Evolutionary conservation across 2,797 vertebrate species (phyloP), one percentile per base, ranked within the genome.

Genomic region (Hirundo rustica): DNA sequence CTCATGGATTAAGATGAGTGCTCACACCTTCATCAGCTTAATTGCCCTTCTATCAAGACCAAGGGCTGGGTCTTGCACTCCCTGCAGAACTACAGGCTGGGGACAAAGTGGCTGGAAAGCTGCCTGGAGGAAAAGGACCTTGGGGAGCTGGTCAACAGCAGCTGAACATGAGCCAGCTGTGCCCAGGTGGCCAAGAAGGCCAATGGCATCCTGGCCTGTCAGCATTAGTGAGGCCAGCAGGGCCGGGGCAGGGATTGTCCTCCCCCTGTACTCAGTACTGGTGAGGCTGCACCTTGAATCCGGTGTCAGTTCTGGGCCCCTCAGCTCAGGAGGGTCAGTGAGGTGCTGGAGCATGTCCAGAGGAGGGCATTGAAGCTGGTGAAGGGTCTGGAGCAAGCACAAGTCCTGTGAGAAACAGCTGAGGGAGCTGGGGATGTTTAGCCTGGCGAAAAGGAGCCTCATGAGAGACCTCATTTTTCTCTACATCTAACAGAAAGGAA

Each of bases 261-360:
- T 48, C 1, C 9, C 27, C 6, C 6, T 50, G 16, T 42, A 62
- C 23, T 64, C 0, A 0, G 6, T 50, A 30, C 16, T 29, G 57
- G 34, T 38, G 27, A 64, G 27, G 16, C 14, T 0, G 1, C 19
- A 57, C 7, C 22, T 82, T 0, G 0, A 68, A 18, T n/a, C 10
- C n/a, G 7, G 3, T 14, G 15, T 32, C 21, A 47, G 3, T 58
- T 75, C 18, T 58, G 51, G 38, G 18, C 7, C 17, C 17, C 6
- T 47, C n/a, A 6, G 1, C 9, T 4, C 26, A 47, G 11, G 21
- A 72, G 23, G 10, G 40, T 16, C 6, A 27, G 0, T 47, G 45
- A 47, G 13, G 26, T 0, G 13, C 66, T 60, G 40, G 21, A 66
- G 21, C 0, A 0, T 32, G 26, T 1, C 17, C 26, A 66, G n/a